Conservation (phyloP, 2,113 vertebrate genomes). For the Pterocles gutturalis region DNA sequence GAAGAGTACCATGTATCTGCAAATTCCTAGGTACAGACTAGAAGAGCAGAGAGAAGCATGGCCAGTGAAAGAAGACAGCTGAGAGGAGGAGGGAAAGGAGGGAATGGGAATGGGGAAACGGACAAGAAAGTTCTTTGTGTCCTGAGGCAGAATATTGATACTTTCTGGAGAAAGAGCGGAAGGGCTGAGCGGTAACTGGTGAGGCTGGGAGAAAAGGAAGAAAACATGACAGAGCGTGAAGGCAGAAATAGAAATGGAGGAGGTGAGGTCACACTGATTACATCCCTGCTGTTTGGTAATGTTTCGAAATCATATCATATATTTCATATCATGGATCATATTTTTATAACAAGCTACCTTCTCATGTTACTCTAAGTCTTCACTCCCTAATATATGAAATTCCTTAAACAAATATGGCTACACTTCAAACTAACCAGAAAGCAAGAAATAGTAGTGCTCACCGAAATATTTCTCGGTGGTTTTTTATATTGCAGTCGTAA, state of each 20-base stretch:
- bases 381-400: background rate
- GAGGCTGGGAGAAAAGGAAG: background rate
- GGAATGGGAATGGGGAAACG: rapidly evolving
- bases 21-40: background rate
- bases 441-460: constrained; percentile 35
- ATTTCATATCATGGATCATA: background rate
- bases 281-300: background rate
- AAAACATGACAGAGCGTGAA: background rate
- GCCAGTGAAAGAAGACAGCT: background rate
- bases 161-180: background rate
- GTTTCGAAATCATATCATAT: background rate
- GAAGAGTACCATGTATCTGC: background rate
- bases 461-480: constrained; percentile 95
- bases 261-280: background rate
- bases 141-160: background rate
- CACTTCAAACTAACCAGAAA: constrained; percentile 32
- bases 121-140: background rate
- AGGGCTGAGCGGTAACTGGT: background rate
- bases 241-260: background rate
- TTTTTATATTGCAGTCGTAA: constrained; percentile 94
- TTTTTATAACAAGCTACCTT: background rate
- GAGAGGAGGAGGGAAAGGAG: background rate
- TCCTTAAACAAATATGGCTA: background rate
- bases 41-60: background rate
- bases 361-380: background rate